phyloP scores from a whole-genome alignment of 2,888 invertebrate genomes.

The Carpatolechia fugitivella region DNA sequence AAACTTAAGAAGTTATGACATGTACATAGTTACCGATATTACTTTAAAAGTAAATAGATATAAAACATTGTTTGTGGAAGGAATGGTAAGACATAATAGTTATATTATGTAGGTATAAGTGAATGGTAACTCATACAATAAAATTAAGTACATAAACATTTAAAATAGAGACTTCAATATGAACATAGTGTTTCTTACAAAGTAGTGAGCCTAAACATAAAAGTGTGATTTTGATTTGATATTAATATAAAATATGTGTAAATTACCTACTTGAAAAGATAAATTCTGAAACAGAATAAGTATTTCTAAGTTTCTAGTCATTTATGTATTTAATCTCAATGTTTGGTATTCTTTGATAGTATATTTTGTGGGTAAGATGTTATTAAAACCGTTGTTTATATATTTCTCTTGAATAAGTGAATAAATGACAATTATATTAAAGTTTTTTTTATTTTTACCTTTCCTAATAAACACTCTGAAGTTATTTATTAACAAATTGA shows the following conservation, averaged over 20 bases:
- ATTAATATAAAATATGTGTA: not conserved
- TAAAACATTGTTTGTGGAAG: not conserved
- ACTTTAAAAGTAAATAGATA: not conserved
- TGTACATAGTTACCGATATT: not conserved
- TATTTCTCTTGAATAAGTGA: conserved; percentile 53
- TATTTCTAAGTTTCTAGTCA: not conserved
- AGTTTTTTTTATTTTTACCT: conserved; percentile 14
- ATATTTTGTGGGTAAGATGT: conserved; percentile 28
- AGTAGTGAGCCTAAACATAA: conserved; percentile 38
- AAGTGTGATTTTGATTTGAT: conserved; percentile 16
- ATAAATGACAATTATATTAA: conserved; percentile 31
- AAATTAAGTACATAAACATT: conserved; percentile 20
- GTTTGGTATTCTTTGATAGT: not conserved
- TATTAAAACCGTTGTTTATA: conserved; percentile 43
- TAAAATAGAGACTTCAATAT: conserved; percentile 22
- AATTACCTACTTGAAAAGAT: too few species aligned
- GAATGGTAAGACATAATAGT: not conserved
- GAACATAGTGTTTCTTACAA: conserved; percentile 49
- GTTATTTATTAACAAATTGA: too few species aligned
- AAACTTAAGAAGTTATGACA: too few species aligned
- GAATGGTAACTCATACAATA: conserved; percentile 14
- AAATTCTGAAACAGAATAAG: too few species aligned
- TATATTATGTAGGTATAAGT: conserved; percentile 6
- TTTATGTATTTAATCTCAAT: not conserved
- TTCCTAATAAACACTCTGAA: too few species aligned